phyloP scores from a whole-genome alignment of 2,113 vertebrate species.

The Eptesicus fuscus region DNA sequence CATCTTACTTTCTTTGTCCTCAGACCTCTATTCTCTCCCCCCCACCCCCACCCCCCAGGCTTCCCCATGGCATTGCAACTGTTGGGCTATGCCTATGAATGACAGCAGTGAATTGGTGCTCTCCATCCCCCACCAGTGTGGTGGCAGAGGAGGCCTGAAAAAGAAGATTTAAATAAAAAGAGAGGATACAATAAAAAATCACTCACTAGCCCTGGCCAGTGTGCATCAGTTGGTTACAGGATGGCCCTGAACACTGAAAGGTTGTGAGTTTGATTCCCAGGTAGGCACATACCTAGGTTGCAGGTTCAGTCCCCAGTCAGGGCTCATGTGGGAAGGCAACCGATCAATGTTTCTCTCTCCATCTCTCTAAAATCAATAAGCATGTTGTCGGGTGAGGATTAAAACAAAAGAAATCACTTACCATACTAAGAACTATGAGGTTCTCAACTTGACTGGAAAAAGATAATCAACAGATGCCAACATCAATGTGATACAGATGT shows the following conservation, averaged over 20 bases:
- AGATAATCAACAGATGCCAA: neutral
- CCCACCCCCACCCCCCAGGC: rapidly evolving
- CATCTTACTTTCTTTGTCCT: neutral
- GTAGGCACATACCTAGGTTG: neutral
- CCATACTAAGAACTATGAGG: neutral
- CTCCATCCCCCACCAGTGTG: neutral
- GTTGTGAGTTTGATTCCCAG: neutral
- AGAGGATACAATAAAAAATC: neutral
- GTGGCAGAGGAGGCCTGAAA: neutral
- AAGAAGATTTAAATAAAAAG: neutral
- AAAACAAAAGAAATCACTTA: neutral
- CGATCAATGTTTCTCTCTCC: neutral
- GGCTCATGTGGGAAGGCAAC: neutral
- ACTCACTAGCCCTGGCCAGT: neutral
- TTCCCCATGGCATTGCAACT: no score
- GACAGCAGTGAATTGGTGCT: neutral
- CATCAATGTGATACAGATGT: neutral
- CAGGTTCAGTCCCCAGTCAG: neutral
- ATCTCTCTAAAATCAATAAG: neutral
- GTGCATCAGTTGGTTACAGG: neutral
- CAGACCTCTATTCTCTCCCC: neutral
- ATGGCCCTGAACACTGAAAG: neutral
- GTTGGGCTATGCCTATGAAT: neutral
- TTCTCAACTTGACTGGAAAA: neutral
- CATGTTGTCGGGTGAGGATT: neutral